Evolutionary conservation across 2,113 vertebrate species (phyloP), one percentile per base, ranked within the genome.

Genomic region (Oreamnos americanus): DNA sequence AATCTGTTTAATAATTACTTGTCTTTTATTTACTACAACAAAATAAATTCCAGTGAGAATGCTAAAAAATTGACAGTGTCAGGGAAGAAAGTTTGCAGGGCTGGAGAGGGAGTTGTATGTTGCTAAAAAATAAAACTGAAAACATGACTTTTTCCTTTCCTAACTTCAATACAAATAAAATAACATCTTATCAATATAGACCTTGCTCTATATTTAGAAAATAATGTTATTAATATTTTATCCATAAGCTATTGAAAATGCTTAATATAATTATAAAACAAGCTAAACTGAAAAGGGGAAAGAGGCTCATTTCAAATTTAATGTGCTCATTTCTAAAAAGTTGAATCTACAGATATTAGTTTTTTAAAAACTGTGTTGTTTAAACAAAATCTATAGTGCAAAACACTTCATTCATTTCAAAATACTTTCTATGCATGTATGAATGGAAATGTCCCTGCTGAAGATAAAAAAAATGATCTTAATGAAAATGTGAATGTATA

Each of bases 1-100:
- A 93, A 98, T 95, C 81, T 98, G 91, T 97, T 98, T 97, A 98
- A 98, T 95, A 92, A 97, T 96, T 95, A 74, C 92, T 98, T 97
- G 88, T 97, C 97, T 97, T 98, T 98, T 96, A 98, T 97, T 98
- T 98, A 98, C 96, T 97, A 98, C 92, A 97, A 98, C 93, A 98
- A 98, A 98, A 97, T 98, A 98, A 97, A 98, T 96, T 96, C 96
- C 81, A 55, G 49, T 84, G 55, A 98, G 94, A 97, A 90, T 2
- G 13, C 91, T 94, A 96, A 97, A 97, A 96, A 98, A 97, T 57
- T 98, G 98, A 98, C 97, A 98, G 51, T 96, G 95, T 98, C 90
- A 95, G 64, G 25, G 36, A 58, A 89, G 87, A 89, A 94, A 91
- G 57, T 64, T 30, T 94, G 36, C 67, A 47, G 12, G 47, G 53